Percentiles rank a stretch among this genome's conserved stretches.
These are phyloP conservation scores for Aquatica leii DNA, from an alignment of 2,888 invertebrate genomes.

Conservation along the genomic window DNA sequence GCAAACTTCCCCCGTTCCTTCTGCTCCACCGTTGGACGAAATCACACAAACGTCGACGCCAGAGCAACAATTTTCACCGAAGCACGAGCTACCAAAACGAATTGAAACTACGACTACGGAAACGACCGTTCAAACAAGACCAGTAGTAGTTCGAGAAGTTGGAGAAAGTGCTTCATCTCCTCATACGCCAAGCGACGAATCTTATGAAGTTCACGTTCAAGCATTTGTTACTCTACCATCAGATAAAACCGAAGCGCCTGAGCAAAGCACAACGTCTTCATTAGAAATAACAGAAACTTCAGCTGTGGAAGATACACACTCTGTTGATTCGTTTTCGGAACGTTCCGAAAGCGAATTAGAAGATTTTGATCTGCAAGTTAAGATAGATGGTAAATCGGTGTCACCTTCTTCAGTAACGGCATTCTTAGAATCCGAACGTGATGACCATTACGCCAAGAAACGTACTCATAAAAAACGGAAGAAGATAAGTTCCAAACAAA, in stretches of 20 bases:
- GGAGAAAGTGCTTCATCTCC: constrained; percentile 33
- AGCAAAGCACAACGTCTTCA: constrained; percentile 15
- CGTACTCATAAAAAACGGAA: constrained; percentile 40
- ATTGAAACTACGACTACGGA: constrained; percentile 51
- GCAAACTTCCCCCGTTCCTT: constrained; percentile 65
- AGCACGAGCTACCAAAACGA: constrained; percentile 38
- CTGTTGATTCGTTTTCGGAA: too few relatives aligned
- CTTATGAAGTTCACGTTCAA: constrained; percentile 69
- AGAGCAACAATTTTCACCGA: constrained; percentile 10
- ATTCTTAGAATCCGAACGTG: constrained; percentile 33
- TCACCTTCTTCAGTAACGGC: constrained; percentile 32
- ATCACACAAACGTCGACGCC: constrained; percentile 45
- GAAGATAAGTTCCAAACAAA: constrained; percentile 43
- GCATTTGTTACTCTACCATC: constrained; percentile 66
- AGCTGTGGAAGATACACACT: constrained; percentile 18
- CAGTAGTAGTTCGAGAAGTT: constrained; percentile 60
- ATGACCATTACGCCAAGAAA: constrained; percentile 22
- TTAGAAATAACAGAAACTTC: constrained; percentile 16
- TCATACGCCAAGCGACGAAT: constrained; percentile 58
- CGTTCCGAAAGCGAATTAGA: constrained; percentile 33
- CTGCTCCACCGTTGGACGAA: constrained; percentile 45
- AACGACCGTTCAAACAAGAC: constrained; percentile 66
- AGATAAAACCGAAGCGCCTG: constrained; percentile 35
- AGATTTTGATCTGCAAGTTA: constrained; percentile 46
- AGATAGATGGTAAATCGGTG: constrained; percentile 49